Base-by-base conservation (phyloP, 2,888 invertebrate species). In the Andrena chrysosceles region DNA sequence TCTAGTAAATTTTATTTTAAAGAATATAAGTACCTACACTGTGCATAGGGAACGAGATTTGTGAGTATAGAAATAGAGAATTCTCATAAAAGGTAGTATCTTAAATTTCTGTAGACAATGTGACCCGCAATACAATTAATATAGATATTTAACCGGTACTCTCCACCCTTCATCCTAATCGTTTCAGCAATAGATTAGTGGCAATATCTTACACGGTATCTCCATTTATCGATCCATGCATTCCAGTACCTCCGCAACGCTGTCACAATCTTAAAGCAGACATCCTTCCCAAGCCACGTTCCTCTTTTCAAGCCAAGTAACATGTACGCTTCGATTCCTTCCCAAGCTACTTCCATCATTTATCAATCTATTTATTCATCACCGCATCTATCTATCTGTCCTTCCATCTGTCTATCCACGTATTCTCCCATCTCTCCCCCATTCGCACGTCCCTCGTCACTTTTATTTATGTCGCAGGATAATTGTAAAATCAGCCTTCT, bases 301-400 rank as follows among this genome's bases (percentile, higher is more conserved):
- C 54, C 23, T n/a, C n/a, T 49, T n/a, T 49, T n/a, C 49, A n/a
- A n/a, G 49, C n/a, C 49, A 49, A 29, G 16, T 29, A 26, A 16
- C 29, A 31, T 13, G 31, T 49, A 60, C 26, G 10, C 8, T 20
- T 66, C 23, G 2, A 54, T 60, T 54, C 29, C 23, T 52, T 10
- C 23, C 29, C n/a, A 33, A 23, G 8, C 52, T 60, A 26, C 42
- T 48, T 26, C 23, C 29, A 48, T 23, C 66, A 49, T 60, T 52
- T 20, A 67, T 60, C 80, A 75, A 63, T 67, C 59, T 13, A 59
- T 71, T 71, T 66, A 59, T 66, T 31, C 60, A 49, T 56, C 26
- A 54, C n/a, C 26, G n/a, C 5, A 49, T 42, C 35, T 49, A 71
- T 72, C 49, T n/a, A 33, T 7, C 33, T 23, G 26, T 62, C 72